A percentile compares a stretch with the other conserved stretches of the same genome.
Evolutionary conservation across 2,888 invertebrate genomes (phyloP).

Genomic region (Coenonympha glycerion): DNA sequence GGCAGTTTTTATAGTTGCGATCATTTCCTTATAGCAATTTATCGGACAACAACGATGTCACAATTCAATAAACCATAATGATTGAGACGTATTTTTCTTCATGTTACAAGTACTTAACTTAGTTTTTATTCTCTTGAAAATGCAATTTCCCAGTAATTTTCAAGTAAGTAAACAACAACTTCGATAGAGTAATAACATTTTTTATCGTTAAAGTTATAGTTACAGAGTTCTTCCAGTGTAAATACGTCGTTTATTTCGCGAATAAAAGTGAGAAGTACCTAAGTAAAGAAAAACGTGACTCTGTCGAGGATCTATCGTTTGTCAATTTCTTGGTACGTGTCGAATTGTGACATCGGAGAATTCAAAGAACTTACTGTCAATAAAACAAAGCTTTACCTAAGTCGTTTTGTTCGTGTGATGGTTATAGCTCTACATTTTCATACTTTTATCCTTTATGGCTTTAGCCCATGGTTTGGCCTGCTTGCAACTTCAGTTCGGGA

Average conservation of each 20-base stretch:
- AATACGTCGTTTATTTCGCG: background rate
- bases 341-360: background rate
- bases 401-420: background rate
- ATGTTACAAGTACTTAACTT: background rate
- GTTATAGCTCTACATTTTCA: too few relatives aligned
- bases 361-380: background rate
- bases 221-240: background rate
- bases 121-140: background rate
- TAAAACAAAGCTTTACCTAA: background rate
- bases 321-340: constrained; percentile 3
- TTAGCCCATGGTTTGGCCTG: too few relatives aligned
- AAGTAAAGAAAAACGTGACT: constrained; percentile 1
- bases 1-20: too few relatives aligned
- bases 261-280: background rate
- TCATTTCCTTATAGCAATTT: too few relatives aligned
- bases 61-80: too few relatives aligned
- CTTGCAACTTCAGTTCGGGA: too few relatives aligned
- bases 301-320: constrained; percentile 1
- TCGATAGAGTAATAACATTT: background rate
- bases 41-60: too few relatives aligned
- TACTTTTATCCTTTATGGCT: too few relatives aligned
- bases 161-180: too few relatives aligned
- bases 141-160: too few relatives aligned
- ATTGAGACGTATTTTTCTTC: too few relatives aligned
- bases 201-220: background rate